Base-by-base conservation (phyloP, 2,888 invertebrate species). In the Mythimna impura region DNA sequence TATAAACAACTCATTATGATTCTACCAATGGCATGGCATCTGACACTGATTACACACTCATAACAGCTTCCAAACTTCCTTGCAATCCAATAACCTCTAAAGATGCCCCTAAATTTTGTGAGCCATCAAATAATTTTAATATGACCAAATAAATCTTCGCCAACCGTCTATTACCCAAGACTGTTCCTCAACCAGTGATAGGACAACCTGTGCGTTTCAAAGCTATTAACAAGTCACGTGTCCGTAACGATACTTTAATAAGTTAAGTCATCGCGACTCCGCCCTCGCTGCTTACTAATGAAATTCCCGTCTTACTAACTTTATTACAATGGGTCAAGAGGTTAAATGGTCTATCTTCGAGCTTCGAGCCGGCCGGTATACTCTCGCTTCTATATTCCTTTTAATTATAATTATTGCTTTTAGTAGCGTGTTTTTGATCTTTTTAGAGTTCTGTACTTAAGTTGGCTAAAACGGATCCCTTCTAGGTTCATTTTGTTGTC, bases 311-410 rank as follows among this genome's bases (percentile, higher is more conserved):
- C 90, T 88, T 84, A 79, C 86, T 92, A 92, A 92, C 91, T 89
- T 92, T 89, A 91, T 93, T 92, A 93, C 89, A 80, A 87, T 85
- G 90, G 92, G 93, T 91, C 92, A 90, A 86, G 85, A 91, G 92
- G 93, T 92, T 92, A 93, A 93, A 90, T 92, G 91, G 89, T 62
- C 89, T 82, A 89, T 90, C 88, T 87, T 82, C 77, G 66, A 75
- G 70, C 76, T 47, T 47, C 58, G 64, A 52, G 71, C 66, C 36
- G 74, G 72, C 80, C 75, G 81, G 83, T 86, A 88, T 87, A 84
- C 80, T 86, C 81, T 82, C 67, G 78, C 77, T 66, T 71, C 75
- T 72, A 67, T 78, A 74, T 83, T 81, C 65, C 62, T 60, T 71
- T 74, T 81, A 83, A 81, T 80, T 73, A 79, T 81, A 83, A 81